These are phyloP conservation scores for Coleophora deauratella DNA, from an alignment of 2,888 invertebrate species.

Conservation along the genomic window DNA sequence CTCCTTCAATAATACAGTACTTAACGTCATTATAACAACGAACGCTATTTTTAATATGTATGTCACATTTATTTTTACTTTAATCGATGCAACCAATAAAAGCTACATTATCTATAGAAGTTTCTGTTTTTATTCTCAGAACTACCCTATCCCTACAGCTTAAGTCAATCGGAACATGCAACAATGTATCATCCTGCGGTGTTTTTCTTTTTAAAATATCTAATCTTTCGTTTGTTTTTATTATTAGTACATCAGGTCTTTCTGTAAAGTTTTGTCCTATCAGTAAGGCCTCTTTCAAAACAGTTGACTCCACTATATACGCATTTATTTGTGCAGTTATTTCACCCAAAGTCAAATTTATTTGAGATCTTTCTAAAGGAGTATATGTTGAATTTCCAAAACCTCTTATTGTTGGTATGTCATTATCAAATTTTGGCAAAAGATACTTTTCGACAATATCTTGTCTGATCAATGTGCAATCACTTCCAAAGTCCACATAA, in stretches of 20 bases:
- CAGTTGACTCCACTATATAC: background rate
- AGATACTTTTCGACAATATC: background rate
- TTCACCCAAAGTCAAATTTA: background rate
- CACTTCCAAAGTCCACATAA: background rate
- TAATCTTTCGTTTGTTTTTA: background rate
- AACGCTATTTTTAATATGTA: background rate
- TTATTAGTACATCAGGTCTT: background rate
- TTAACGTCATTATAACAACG: background rate
- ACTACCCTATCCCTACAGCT: background rate
- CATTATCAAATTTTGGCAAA: background rate
- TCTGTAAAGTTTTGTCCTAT: too few species aligned
- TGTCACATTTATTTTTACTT: background rate
- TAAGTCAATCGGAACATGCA: too few species aligned
- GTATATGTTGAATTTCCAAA: background rate
- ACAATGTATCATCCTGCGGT: background rate
- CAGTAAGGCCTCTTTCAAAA: background rate
- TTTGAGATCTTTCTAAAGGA: background rate
- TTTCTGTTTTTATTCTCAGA: background rate
- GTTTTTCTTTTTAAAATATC: background rate
- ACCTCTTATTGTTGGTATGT: background rate
- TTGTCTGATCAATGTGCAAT: background rate
- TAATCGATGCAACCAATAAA: background rate
- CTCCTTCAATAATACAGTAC: background rate
- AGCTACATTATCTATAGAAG: background rate
- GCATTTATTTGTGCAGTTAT: background rate